Conservation (phyloP, 2,113 vertebrate species). For the Alosa alosa region DNA sequence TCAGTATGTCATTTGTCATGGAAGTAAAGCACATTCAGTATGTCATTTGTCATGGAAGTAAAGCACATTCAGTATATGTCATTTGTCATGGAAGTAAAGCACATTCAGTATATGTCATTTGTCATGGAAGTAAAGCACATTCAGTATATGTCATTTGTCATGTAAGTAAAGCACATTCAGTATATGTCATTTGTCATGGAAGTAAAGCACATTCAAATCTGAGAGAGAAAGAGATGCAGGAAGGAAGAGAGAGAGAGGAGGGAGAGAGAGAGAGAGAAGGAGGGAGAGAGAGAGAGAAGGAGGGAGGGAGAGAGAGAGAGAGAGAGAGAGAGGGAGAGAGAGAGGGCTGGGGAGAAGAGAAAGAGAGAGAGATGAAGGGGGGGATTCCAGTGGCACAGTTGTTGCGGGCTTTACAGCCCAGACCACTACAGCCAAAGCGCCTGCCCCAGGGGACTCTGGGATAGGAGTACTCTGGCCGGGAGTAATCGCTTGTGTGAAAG, state of each 20-base stretch:
- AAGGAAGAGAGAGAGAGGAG: neutral
- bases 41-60: neutral
- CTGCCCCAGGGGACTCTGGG: constrained; percentile 52
- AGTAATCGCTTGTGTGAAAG: constrained; percentile 64
- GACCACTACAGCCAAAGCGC: constrained; percentile 56
- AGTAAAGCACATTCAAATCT: neutral
- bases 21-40: no score
- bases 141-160: neutral
- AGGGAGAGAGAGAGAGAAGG: neutral
- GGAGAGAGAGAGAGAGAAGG: neutral
- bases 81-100: neutral
- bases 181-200: neutral
- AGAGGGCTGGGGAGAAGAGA: neutral
- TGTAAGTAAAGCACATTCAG: neutral
- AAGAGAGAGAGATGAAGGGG: neutral
- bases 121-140: neutral
- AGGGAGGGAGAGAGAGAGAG: neutral
- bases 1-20: neutral
- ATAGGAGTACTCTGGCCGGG: constrained; percentile 39
- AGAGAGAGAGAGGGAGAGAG: no score
- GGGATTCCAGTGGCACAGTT: constrained; percentile 43
- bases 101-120: neutral
- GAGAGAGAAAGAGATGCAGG: neutral
- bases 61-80: neutral
- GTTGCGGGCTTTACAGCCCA: no score